Conservation (phyloP, 2,113 vertebrate species). For the Anguilla japonica region DNA sequence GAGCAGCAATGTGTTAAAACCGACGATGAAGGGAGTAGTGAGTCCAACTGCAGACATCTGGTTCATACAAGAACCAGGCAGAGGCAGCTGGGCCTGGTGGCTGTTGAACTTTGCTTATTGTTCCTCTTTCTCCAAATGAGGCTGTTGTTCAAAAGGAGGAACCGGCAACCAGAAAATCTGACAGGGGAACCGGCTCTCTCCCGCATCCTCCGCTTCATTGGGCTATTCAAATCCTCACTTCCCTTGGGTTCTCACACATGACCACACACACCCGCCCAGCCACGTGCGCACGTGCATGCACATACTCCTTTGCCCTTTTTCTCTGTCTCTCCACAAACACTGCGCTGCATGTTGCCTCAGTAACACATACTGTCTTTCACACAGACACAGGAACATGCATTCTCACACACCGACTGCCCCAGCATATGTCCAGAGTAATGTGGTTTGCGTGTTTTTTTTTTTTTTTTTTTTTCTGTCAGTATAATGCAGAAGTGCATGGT, state of each 20-base stretch:
- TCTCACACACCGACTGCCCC: too few species aligned
- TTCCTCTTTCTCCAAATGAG: conserved; percentile 6
- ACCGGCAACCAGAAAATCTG: background rate
- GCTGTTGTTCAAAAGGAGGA: background rate
- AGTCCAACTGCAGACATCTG: background rate
- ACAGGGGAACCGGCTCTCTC: background rate
- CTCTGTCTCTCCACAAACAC: too few species aligned
- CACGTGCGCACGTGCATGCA: background rate
- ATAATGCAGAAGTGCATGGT: too few species aligned
- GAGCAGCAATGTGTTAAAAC: too few species aligned
- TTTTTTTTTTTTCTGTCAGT: too few species aligned
- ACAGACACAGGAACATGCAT: too few species aligned
- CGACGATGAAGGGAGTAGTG: background rate
- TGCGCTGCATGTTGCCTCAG: too few species aligned
- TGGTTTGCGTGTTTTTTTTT: too few species aligned
- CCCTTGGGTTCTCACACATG: background rate
- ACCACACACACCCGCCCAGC: background rate
- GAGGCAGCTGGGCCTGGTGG: background rate
- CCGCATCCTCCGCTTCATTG: background rate
- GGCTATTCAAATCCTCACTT: conserved; percentile 1
- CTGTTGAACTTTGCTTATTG: background rate
- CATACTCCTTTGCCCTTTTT: background rate
- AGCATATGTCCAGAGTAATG: too few species aligned
- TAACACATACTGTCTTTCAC: too few species aligned
- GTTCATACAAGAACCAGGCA: background rate